Evolutionary conservation across 1,140 invertebrate genomes (phyloP).

Genomic region (Heliconius eleuchia): DNA sequence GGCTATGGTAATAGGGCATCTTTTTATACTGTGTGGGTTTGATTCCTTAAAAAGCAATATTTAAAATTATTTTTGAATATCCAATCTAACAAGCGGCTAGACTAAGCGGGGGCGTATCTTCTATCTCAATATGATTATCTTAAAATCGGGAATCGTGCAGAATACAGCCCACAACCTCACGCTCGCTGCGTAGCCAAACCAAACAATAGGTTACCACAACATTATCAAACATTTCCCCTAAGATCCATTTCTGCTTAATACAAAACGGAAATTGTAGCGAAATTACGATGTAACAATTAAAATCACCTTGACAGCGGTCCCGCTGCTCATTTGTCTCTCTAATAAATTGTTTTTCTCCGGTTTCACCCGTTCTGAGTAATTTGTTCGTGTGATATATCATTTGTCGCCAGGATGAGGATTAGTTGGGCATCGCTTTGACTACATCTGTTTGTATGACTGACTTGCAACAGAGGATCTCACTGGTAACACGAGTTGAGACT

Average conservation of each 20-base stretch:
- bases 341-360: slow-evolving; percentile 74
- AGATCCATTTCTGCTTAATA: neutral
- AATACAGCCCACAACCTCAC: too few species aligned
- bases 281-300: slow-evolving; percentile 56
- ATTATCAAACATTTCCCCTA: neutral
- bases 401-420: slow-evolving; percentile 59
- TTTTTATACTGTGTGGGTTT: too few species aligned
- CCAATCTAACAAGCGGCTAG: too few species aligned
- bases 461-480: too few species aligned
- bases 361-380: slow-evolving; percentile 63
- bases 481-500: slow-evolving; percentile 17
- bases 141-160: too few species aligned
- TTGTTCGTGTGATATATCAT: slow-evolving; percentile 72
- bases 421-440: slow-evolving; percentile 47
- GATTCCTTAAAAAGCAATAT: too few species aligned
- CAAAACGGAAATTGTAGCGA: slow-evolving; percentile 17
- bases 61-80: too few species aligned
- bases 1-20: too few species aligned
- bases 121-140: too few species aligned
- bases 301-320: slow-evolving; percentile 60
- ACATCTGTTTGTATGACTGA: slow-evolving; percentile 50
- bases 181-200: too few species aligned
- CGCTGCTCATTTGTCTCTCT: slow-evolving; percentile 62
- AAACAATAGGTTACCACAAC: neutral
- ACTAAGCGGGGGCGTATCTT: too few species aligned